Base-by-base conservation (phyloP, 1,140 invertebrate genomes). In the Sinella curviseta region DNA sequence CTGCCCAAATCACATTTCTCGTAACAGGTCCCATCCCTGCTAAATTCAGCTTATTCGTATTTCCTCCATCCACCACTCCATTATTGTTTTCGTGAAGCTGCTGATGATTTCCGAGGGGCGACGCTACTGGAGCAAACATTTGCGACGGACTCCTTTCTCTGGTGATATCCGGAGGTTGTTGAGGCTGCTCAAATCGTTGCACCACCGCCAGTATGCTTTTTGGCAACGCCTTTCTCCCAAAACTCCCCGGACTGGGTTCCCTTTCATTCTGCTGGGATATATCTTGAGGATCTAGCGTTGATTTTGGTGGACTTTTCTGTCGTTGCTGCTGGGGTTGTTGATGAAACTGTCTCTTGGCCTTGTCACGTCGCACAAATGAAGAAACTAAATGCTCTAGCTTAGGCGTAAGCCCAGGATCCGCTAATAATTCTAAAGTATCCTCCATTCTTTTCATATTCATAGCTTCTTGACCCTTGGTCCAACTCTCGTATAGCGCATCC, bases 121-220 rank as follows among this genome's bases (percentile, higher is more conserved):
- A 60, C 8, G 24, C 60, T 33, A 28, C 16, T 31, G 30, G 35
- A 16, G 34, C 12, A 54, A 75, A 16, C 35, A 48, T 33, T 74
- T 12, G 31, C 30, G 34, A 48, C 4, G 39, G 34, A 75, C 74
- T 54, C 24, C 35, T 75, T 75, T 75, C 74, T n/a, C 39, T 1
- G n/a, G 20, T 36, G 1, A 28, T 31, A 16, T 33, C 77, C 70
- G 26, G 28, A 4, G 70, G 12, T 74, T 28, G 16, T 74, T 16
- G 70, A 36, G 74, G 74, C 28, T 70, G 57, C 73, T 84, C 83
- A 75, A 84, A 84, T 77, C 83, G 24, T 54, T 84, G 83, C 3
- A 84, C 83, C 3, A 80, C 83, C 20, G 80, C 83, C 35, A 84
- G 65, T 60, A 84, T 84, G 70, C 83, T 84, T 78, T 82, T 84